Evolutionary conservation across 2,888 invertebrate genomes (phyloP).

Genomic region (Sinohyriopsis cumingii): DNA sequence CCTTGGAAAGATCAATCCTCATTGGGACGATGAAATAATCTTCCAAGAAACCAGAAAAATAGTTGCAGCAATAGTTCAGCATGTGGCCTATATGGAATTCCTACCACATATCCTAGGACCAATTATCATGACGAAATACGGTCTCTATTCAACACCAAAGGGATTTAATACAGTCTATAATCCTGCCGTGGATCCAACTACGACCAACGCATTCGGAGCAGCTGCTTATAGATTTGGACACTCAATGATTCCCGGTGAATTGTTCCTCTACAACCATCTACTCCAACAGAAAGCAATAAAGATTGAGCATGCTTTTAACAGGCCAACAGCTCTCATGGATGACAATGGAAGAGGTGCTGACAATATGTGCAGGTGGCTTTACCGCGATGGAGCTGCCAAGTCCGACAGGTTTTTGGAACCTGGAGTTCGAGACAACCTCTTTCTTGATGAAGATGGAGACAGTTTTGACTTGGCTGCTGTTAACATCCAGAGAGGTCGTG

Average conservation of each 20-base stretch:
- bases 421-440: slow-evolving; percentile 82
- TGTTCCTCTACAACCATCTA: not conserved
- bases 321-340: slow-evolving; percentile 6
- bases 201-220: slow-evolving; percentile 58
- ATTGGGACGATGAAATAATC: slow-evolving; percentile 79
- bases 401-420: slow-evolving; percentile 21
- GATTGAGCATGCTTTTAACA: slow-evolving; percentile 14
- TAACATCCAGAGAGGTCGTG: slow-evolving; percentile 90
- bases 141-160: slow-evolving; percentile 85
- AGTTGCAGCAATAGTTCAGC: slow-evolving; percentile 80
- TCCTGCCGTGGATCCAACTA: slow-evolving; percentile 45
- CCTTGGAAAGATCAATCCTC: slow-evolving; percentile 84
- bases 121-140: slow-evolving; percentile 91
- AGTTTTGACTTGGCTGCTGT: slow-evolving; percentile 86
- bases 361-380: slow-evolving; percentile 14
- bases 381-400: slow-evolving; percentile 3
- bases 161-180: slow-evolving; percentile 77
- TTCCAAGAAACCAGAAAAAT: slow-evolving; percentile 76
- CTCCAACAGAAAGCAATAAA: not conserved
- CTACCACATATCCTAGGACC: slow-evolving; percentile 90
- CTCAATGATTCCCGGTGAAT: slow-evolving; percentile 21
- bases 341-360: slow-evolving; percentile 4
- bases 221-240: slow-evolving; percentile 68
- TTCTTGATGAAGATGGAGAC: slow-evolving; percentile 73
- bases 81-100: slow-evolving; percentile 70